Evolutionary conservation across 2,888 invertebrate genomes (phyloP), one percentile per base, ranked within the genome.

Genomic region (Catotricha subobsoleta): DNA sequence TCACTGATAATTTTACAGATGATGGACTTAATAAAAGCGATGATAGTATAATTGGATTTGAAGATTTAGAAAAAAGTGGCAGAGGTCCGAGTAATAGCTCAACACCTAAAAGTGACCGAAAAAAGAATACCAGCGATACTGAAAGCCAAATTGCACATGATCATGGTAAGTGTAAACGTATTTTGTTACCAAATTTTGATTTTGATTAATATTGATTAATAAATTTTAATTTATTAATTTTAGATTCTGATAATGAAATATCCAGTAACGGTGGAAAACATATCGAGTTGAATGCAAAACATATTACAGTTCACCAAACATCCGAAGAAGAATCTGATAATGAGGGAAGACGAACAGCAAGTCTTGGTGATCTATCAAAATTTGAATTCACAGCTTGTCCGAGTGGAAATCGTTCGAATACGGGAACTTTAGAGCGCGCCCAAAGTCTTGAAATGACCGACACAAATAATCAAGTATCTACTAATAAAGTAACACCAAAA

Each of bases 391-490:
- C 51, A 45, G 66, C 9, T 57, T 64, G 33, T 7, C 33, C 16
- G 2, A 42, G 15, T 2, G 37, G 21, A 6, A 30, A n/a, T 21
- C 39, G 39, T 5, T 29, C 42, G n/a, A 59, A 54, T 41, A 54
- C 52, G 3, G 73, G 75, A 3, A 76, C 74, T 9, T 57, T 79
- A 41, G 83, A 84, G 60, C 66, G 83, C 46, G 82, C 84, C 1
- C 81, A 83, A 54, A 83, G 83, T 51, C 62, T 84, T 33, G 84
- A 84, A 48, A 76, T 81, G 57, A 76, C 76, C 2, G 69, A 70
- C 40, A 16, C 36, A 21, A 23, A 9, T 7, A 21, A n/a, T 25
- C 42, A 42, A 40, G 9, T 21, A 7, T 54, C 64, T 31, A 18
- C 27, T 18, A 27, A 16, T 4, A 42, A 42, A 27, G 52, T 67